These are phyloP conservation scores for Caracal caracal DNA, from an alignment of 2,113 vertebrate genomes.

Conservation along the genomic window DNA sequence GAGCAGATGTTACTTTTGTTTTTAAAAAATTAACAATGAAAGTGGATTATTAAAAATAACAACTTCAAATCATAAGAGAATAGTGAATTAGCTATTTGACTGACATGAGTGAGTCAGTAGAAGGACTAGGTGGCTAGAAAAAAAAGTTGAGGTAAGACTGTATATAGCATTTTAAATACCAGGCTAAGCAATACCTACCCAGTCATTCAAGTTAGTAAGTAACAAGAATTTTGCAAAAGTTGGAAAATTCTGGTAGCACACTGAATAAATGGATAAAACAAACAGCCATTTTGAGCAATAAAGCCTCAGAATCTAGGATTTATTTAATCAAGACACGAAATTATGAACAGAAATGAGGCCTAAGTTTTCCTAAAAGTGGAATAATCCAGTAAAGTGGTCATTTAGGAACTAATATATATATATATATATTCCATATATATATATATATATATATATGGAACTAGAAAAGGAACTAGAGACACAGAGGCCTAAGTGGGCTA, in stretches of 20 bases:
- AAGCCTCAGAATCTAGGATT: neutral
- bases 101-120: neutral
- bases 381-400: neutral
- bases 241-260: neutral
- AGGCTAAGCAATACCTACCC: neutral
- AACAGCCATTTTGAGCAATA: neutral
- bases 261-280: neutral
- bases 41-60: constrained; percentile 12
- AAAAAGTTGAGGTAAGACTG: neutral
- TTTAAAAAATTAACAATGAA: neutral
- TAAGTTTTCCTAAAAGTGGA: constrained; percentile 18
- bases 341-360: constrained; percentile 24
- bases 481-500: neutral
- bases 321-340: constrained; percentile 31
- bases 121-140: neutral
- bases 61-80: neutral
- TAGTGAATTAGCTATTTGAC: constrained; percentile 3
- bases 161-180: neutral
- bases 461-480: neutral
- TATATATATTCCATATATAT: neutral
- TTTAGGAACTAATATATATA: neutral
- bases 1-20: neutral
- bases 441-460: neutral
- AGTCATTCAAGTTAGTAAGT: neutral
- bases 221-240: neutral